A percentile compares a stretch with the other conserved stretches of the same genome.
Conservation (phyloP, 2,113 vertebrate species). For the Neodontobutis hainanensis region DNA sequence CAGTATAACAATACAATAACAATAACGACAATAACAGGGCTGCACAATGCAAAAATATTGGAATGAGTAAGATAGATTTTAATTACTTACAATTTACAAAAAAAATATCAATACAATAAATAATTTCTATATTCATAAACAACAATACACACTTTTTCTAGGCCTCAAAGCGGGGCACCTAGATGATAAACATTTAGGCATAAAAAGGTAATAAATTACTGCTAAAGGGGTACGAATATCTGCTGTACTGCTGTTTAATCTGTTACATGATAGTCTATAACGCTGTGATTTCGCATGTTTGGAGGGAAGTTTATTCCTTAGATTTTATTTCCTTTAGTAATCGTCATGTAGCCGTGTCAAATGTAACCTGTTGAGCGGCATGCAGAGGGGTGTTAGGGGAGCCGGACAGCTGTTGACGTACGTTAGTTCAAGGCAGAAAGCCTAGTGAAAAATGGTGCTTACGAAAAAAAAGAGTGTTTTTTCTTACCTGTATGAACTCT, state of each 20-base stretch:
- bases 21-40: constrained; percentile 26
- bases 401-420: constrained; percentile 16
- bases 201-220: background rate
- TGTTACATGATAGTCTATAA: background rate
- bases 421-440: background rate
- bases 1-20: background rate
- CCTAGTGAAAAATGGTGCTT: background rate
- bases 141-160: background rate
- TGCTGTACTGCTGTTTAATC: background rate
- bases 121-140: background rate
- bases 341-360: background rate
- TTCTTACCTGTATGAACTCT: constrained; percentile 50
- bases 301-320: background rate
- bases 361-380: constrained; percentile 55
- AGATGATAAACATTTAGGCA: background rate
- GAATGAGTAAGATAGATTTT: too few species aligned
- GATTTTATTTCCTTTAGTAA: background rate
- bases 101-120: too few species aligned
- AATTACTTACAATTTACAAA: too few species aligned
- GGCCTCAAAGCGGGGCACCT: constrained; percentile 23
- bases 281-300: background rate
- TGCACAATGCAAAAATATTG: constrained; percentile 1
- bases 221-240: background rate
- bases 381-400: constrained; percentile 2
- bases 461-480: background rate